These are phyloP conservation scores for Metridium senile DNA, from an alignment of 92 coral and sea anemone genomes.

Conservation along the genomic window DNA sequence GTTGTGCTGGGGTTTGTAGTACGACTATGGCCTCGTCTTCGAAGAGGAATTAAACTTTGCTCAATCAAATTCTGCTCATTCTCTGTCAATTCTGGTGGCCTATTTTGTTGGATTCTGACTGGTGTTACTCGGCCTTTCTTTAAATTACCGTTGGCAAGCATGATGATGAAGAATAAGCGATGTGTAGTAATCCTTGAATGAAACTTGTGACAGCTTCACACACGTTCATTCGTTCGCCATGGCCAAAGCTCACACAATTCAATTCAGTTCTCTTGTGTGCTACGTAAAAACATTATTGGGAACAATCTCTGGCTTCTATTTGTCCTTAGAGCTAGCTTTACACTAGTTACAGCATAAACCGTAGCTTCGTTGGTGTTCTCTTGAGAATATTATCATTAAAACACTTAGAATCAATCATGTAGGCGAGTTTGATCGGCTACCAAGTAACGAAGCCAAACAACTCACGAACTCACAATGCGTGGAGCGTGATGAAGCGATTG, in stretches of 20 bases:
- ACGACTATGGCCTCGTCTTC: conserved; percentile 1
- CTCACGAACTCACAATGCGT: background rate
- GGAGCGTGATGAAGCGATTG: background rate
- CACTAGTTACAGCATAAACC: background rate
- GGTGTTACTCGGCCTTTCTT: conserved; percentile 74
- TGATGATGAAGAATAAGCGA: conserved; percentile 4
- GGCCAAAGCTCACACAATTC: too few relatives aligned
- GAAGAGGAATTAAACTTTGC: background rate
- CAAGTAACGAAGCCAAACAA: conserved; percentile 3
- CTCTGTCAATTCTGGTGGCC: conserved; percentile 1
- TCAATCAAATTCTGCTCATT: conserved; percentile 28
- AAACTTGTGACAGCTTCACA: background rate
- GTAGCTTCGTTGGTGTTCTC: background rate
- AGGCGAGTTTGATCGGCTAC: background rate
- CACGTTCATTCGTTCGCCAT: too few relatives aligned
- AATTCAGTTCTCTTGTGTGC: too few relatives aligned
- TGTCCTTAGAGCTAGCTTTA: too few relatives aligned
- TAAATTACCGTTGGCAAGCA: conserved; percentile 72
- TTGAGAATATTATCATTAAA: background rate
- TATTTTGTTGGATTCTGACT: conserved; percentile 1
- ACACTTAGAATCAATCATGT: background rate
- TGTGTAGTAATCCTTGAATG: background rate
- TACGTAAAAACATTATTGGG: too few relatives aligned
- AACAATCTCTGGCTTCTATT: too few relatives aligned
- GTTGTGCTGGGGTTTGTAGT: too few relatives aligned